Percentiles rank a stretch among this genome's conserved stretches.
Evolutionary conservation across 1,140 invertebrate species (phyloP).

Genomic region (Apis florea): DNA sequence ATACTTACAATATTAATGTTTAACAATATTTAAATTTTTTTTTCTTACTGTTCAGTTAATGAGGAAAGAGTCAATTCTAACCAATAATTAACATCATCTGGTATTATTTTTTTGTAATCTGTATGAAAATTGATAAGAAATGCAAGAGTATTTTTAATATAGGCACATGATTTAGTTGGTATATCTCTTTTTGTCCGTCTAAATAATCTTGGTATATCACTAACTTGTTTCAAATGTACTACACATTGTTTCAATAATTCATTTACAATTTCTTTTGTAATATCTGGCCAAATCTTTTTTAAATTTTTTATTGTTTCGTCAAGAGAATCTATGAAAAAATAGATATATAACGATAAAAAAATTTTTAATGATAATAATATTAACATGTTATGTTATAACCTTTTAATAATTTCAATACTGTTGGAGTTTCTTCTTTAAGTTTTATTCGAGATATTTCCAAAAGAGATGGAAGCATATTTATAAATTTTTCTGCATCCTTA

Average conservation of each 20-base stretch:
- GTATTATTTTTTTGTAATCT: constrained; percentile 81
- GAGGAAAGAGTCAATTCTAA: constrained; percentile 83
- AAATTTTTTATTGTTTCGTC: constrained; percentile 80
- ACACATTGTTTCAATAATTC: constrained; percentile 82
- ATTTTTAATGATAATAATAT: constrained; percentile 16
- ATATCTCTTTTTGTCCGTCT: constrained; percentile 94
- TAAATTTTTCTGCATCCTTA: constrained; percentile 77
- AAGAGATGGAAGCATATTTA: constrained; percentile 77
- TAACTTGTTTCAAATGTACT: constrained; percentile 87
- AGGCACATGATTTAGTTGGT: constrained; percentile 89
- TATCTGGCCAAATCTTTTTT: constrained; percentile 78
- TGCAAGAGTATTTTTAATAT: constrained; percentile 86
- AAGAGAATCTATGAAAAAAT: constrained; percentile 76
- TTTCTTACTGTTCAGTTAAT: constrained; percentile 86
- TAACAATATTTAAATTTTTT: constrained; percentile 8
- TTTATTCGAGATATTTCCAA: constrained; percentile 77
- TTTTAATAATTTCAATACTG: constrained; percentile 67
- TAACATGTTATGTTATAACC: constrained; percentile 58
- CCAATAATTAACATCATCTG: constrained; percentile 80
- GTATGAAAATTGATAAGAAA: constrained; percentile 84
- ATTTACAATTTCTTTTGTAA: constrained; percentile 82
- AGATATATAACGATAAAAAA: not conserved
- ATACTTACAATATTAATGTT: constrained; percentile 16
- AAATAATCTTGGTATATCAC: constrained; percentile 95
- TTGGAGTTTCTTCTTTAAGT: constrained; percentile 66